These are phyloP conservation scores for Melanotaenia pygmaea DNA, from an alignment of 2,797 vertebrate species.

Conservation along the genomic window DNA sequence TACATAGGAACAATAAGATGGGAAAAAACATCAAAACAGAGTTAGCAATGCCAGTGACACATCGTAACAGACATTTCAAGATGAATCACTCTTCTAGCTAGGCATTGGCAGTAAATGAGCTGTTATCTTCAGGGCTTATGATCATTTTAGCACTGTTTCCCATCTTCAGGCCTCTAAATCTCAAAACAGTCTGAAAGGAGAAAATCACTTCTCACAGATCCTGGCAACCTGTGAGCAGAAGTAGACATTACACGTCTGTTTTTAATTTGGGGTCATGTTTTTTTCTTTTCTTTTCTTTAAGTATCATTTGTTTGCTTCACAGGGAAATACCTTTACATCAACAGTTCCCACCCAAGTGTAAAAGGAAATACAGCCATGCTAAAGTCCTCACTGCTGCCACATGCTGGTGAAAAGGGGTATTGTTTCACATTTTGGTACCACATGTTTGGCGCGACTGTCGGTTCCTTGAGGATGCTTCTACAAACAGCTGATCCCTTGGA, in stretches of 20 bases:
- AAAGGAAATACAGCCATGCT: conserved; percentile 69
- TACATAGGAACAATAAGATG: background rate
- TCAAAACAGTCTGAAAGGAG: background rate
- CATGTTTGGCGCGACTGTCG: conserved; percentile 82
- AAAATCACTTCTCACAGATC: background rate
- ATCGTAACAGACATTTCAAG: background rate
- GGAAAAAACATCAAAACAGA: background rate
- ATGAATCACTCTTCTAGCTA: background rate
- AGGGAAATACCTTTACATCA: conserved; percentile 81
- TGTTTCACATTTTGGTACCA: conserved; percentile 84
- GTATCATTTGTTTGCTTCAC: conserved; percentile 29
- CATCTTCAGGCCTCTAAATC: background rate
- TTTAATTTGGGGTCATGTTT: background rate
- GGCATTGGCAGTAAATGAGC: background rate
- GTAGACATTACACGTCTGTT: background rate
- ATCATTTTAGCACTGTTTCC: background rate
- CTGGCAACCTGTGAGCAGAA: background rate
- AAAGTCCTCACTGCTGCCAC: conserved; percentile 77
- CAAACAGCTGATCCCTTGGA: conserved; percentile 54
- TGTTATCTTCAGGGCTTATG: background rate
- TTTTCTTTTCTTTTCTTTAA: conserved; percentile 2
- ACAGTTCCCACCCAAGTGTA: conserved; percentile 68
- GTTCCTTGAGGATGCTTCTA: conserved; percentile 74
- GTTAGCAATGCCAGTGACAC: background rate
- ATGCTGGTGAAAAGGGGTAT: conserved; percentile 77